Conservation (phyloP, 2,888 invertebrate species). For the Pecten maximus region DNA sequence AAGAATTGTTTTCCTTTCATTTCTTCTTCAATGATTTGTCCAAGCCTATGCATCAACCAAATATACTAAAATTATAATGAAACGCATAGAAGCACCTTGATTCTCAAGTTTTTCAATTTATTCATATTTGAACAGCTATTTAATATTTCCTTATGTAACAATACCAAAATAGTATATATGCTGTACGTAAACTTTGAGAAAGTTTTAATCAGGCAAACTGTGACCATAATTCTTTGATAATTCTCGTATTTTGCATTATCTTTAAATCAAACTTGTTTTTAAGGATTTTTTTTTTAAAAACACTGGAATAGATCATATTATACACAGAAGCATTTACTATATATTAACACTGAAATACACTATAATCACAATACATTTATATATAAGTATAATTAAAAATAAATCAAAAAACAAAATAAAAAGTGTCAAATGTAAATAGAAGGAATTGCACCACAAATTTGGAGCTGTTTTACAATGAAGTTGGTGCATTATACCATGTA, state of each 20-base stretch:
- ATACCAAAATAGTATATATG: background rate
- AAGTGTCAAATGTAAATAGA: background rate
- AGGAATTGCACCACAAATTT: slow-evolving; percentile 7
- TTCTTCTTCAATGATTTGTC: background rate
- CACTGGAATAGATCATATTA: background rate
- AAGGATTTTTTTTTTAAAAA: background rate
- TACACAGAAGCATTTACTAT: slow-evolving; percentile 1
- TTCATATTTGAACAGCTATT: background rate
- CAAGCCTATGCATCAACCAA: background rate
- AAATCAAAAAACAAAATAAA: background rate
- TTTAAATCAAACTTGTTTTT: background rate
- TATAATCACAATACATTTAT: background rate
- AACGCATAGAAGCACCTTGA: background rate
- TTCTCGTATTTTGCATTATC: background rate
- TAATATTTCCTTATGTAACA: background rate
- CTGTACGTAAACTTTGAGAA: background rate
- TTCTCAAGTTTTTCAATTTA: background rate
- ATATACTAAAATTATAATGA: background rate
- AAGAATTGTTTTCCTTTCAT: background rate
- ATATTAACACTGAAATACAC: background rate
- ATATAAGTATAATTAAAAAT: background rate
- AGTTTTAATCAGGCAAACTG: background rate
- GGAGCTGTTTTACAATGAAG: background rate
- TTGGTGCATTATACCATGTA: slow-evolving; percentile 10
- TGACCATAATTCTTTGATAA: background rate